These are phyloP conservation scores for Raphicerus campestris DNA, from an alignment of 2,113 vertebrate species.

Conservation along the genomic window DNA sequence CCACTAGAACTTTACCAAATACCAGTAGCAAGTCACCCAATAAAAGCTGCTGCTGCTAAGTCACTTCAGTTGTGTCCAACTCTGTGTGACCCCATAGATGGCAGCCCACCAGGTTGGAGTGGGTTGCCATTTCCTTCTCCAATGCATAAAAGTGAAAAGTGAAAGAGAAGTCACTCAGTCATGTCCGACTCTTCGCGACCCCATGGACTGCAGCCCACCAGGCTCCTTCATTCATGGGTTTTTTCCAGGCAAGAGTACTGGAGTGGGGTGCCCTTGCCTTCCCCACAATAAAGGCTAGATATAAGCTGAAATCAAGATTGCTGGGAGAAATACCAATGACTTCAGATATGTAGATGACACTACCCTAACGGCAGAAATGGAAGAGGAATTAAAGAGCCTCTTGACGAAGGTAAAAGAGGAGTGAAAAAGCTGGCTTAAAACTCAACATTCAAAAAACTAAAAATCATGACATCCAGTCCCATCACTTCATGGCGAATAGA, in stretches of 20 bases:
- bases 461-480: background rate
- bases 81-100: too few relatives aligned
- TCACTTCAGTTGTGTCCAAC: too few relatives aligned
- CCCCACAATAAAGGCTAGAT: background rate
- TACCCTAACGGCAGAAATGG: background rate
- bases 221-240: too few relatives aligned
- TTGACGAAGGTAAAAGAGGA: background rate
- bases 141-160: too few relatives aligned
- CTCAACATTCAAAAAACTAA: background rate
- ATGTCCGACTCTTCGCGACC: rapidly evolving
- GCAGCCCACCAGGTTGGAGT: too few relatives aligned
- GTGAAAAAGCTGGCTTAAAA: background rate
- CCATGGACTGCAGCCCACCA: too few relatives aligned
- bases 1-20: background rate
- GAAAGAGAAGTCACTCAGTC: too few relatives aligned
- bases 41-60: background rate
- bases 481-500: background rate
- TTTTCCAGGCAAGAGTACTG: too few relatives aligned
- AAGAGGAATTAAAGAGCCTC: background rate
- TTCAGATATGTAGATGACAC: background rate
- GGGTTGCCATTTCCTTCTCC: too few relatives aligned
- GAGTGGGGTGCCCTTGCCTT: too few relatives aligned
- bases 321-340: background rate
- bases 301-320: background rate
- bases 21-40: background rate